These are phyloP conservation scores for Orycteropus afer DNA, from an alignment of 2,113 vertebrate genomes.

Conservation along the genomic window DNA sequence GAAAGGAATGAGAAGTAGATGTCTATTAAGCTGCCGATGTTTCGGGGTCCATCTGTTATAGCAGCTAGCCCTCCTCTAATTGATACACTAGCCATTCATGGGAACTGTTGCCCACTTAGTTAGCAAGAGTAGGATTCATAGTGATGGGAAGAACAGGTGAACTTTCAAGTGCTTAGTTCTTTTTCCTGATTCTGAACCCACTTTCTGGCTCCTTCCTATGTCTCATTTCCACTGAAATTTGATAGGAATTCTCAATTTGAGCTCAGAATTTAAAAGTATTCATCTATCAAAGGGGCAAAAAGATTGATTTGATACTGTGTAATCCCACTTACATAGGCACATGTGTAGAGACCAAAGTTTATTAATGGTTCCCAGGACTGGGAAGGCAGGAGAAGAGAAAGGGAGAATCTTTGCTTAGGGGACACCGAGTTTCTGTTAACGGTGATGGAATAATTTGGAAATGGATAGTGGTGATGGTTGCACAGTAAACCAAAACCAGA, in stretches of 20 bases:
- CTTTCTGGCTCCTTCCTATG: constrained; percentile 19
- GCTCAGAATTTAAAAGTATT: constrained; percentile 52
- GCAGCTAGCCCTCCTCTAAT: background rate
- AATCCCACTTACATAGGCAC: background rate
- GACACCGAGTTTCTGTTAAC: too few relatives aligned
- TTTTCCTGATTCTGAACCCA: constrained; percentile 42
- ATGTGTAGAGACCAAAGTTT: background rate
- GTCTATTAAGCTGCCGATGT: constrained; percentile 24
- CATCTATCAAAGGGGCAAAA: constrained; percentile 51
- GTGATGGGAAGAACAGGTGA: background rate
- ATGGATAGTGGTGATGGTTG: too few relatives aligned
- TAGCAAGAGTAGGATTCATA: constrained; percentile 29
- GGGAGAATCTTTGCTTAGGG: too few relatives aligned
- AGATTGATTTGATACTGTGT: background rate
- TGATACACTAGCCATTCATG: background rate
- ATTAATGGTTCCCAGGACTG: background rate
- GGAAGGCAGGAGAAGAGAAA: too few relatives aligned
- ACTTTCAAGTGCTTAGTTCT: constrained; percentile 13
- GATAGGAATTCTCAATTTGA: constrained; percentile 49
- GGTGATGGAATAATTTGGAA: too few relatives aligned
- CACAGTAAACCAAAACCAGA: too few relatives aligned
- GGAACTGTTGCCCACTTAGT: background rate
- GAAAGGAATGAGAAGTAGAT: constrained; percentile 29
- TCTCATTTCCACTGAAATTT: constrained; percentile 57
- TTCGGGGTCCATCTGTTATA: background rate